A percentile compares a stretch with the other conserved stretches of the same genome.
These are phyloP conservation scores for Cosmopolites sordidus DNA, from an alignment of 2,888 invertebrate species.

Conservation along the genomic window DNA sequence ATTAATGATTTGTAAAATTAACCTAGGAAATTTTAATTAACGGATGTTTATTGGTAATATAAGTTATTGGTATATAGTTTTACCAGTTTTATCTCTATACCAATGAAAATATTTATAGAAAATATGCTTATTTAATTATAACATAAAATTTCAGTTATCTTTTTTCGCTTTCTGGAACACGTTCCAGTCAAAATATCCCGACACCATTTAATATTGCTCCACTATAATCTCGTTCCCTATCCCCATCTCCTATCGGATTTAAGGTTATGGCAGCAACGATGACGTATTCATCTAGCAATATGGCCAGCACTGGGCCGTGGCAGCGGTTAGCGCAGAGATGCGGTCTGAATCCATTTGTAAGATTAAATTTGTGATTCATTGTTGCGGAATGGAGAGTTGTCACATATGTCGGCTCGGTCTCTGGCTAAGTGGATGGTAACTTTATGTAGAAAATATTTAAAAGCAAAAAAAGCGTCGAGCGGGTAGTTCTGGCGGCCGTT, in stretches of 20 bases:
- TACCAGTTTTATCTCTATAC: no score
- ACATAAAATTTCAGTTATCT: no score
- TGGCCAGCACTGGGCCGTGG: slow-evolving; percentile 41
- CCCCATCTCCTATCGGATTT: slow-evolving; percentile 21
- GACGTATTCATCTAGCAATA: slow-evolving; percentile 46
- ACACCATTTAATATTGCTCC: no score
- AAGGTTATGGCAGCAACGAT: slow-evolving; percentile 34
- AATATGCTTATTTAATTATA: no score
- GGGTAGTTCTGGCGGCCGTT: slow-evolving; percentile 24
- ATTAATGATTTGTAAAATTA: no score
- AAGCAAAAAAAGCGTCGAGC: slow-evolving; percentile 40
- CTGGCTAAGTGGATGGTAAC: slow-evolving; percentile 40
- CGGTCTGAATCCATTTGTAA: slow-evolving; percentile 62
- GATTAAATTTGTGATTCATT: slow-evolving; percentile 67
- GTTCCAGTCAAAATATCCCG: no score
- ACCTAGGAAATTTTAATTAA: no score
- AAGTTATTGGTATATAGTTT: no score
- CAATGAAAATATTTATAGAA: no score
- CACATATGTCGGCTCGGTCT: slow-evolving; percentile 59
- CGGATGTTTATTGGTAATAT: no score
- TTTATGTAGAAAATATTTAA: slow-evolving; percentile 48
- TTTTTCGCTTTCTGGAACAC: no score
- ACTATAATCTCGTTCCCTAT: neutral
- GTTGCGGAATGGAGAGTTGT: slow-evolving; percentile 56
- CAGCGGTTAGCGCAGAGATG: slow-evolving; percentile 32